Evolutionary conservation across 2,888 invertebrate species (phyloP).

Genomic region (Dasysyrphus albostriatus): DNA sequence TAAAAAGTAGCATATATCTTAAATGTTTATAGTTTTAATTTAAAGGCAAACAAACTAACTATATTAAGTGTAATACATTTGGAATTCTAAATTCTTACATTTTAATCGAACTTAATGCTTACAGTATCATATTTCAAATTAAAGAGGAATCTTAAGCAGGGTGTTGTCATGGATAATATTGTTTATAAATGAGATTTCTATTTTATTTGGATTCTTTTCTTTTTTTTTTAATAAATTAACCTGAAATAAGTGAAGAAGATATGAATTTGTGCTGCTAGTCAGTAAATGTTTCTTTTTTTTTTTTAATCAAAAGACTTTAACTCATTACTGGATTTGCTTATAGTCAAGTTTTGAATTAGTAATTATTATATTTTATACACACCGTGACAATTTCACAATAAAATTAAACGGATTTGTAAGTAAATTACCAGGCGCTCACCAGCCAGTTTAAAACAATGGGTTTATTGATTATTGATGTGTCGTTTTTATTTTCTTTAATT

Average conservation of each 20-base stretch:
- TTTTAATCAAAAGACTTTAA: background rate
- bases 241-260: background rate
- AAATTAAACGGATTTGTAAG: slow-evolving; percentile 30
- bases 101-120: too few relatives aligned
- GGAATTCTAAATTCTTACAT: too few relatives aligned
- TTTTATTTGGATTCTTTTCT: background rate
- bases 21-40: too few relatives aligned
- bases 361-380: slow-evolving; percentile 27
- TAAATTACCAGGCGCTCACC: background rate
- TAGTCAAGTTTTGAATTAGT: slow-evolving; percentile 1
- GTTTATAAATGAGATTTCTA: background rate
- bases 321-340: background rate
- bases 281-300: background rate
- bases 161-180: background rate
- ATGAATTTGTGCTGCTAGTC: background rate
- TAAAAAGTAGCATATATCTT: background rate
- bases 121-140: too few relatives aligned
- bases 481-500: background rate
- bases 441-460: slow-evolving; percentile 14
- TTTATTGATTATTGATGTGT: slow-evolving; percentile 36
- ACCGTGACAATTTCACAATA: slow-evolving; percentile 24
- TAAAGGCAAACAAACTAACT: too few relatives aligned
- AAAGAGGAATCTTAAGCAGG: too few relatives aligned
- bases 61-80: too few relatives aligned
- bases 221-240: background rate